These are phyloP conservation scores for Cyrtonyx montezumae DNA, from an alignment of 2,113 vertebrate genomes.

Conservation along the genomic window DNA sequence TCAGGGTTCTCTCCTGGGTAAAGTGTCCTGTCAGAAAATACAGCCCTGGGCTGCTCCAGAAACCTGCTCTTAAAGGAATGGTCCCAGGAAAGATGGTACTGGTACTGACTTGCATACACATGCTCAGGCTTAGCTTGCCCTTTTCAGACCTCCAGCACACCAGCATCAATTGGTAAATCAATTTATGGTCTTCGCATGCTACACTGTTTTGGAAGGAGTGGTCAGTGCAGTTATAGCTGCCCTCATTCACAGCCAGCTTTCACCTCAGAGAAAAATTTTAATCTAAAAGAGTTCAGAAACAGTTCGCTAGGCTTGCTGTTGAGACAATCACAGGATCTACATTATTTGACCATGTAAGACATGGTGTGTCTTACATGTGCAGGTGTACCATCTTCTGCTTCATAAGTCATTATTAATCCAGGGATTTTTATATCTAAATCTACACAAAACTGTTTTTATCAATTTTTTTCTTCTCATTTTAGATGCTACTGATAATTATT, in stretches of 20 bases:
- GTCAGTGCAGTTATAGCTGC: not conserved
- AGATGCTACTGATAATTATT: not conserved
- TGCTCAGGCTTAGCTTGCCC: accelerated
- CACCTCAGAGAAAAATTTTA: not conserved
- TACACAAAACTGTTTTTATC: not conserved
- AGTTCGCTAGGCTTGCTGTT: not conserved
- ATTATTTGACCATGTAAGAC: not conserved
- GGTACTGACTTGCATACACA: not conserved
- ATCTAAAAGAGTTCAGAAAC: not conserved
- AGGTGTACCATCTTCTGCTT: not conserved
- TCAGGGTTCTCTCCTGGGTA: not conserved
- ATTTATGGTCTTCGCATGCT: not conserved
- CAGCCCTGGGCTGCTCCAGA: not conserved
- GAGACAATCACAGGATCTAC: not conserved
- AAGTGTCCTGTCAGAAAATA: not conserved
- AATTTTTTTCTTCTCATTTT: not conserved
- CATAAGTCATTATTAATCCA: not conserved
- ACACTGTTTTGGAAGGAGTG: not conserved
- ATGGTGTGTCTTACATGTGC: not conserved
- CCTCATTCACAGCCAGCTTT: accelerated
- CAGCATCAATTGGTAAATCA: too few relatives aligned
- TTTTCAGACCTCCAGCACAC: not conserved
- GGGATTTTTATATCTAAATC: not conserved
- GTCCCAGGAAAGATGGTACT: not conserved
- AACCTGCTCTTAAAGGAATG: not conserved